phyloP scores from a whole-genome alignment of 2,113 vertebrate species.

The Silurus asotus region DNA sequence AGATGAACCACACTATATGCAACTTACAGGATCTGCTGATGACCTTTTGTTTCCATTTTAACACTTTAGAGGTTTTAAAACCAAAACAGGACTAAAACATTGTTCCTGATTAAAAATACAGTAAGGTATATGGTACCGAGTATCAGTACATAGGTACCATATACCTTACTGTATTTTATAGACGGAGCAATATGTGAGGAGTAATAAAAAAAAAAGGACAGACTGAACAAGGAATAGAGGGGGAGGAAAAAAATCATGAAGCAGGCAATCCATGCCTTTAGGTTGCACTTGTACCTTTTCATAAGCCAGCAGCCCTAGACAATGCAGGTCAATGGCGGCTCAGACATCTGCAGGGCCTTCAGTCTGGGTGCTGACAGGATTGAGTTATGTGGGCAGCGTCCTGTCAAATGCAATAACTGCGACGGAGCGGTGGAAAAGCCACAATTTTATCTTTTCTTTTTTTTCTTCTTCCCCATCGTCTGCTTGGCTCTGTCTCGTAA shows the following conservation, averaged over 20 bases:
- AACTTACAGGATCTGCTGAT: too few species aligned
- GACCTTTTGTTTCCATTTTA: too few species aligned
- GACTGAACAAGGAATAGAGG: not conserved
- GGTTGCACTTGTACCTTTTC: conserved; percentile 46
- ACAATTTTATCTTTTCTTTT: conserved; percentile 41
- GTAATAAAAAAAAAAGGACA: not conserved
- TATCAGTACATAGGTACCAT: not conserved
- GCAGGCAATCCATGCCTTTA: conserved; percentile 31
- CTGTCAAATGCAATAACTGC: conserved; percentile 70
- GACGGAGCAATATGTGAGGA: conserved; percentile 24
- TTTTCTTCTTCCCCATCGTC: not conserved
- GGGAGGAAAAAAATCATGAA: not conserved
- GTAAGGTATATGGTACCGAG: too few species aligned
- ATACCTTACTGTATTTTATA: conserved; percentile 6
- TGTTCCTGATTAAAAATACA: not conserved
- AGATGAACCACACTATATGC: too few species aligned
- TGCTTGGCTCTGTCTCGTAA: conserved; percentile 46
- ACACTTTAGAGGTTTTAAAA: too few species aligned
- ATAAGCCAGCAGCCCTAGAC: conserved; percentile 35
- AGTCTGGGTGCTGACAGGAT: conserved; percentile 64
- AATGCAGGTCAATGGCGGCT: conserved; percentile 54
- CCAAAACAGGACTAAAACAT: too few species aligned
- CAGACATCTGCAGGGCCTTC: conserved; percentile 57
- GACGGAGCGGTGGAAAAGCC: conserved; percentile 54
- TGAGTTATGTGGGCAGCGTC: conserved; percentile 69